phyloP scores from a whole-genome alignment of 2,888 invertebrate genomes.

The Carpatolechia fugitivella region DNA sequence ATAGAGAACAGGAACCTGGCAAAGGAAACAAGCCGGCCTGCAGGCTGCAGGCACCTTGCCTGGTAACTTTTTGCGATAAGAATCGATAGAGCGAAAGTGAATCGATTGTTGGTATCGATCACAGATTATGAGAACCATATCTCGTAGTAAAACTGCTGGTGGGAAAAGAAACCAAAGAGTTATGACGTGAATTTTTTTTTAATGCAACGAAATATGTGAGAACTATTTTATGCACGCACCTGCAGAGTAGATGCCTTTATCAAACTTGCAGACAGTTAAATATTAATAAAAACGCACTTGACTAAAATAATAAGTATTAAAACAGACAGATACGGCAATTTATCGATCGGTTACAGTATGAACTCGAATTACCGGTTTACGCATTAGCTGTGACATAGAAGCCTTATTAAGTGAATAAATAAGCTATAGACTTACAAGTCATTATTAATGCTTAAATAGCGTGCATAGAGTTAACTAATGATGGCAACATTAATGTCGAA shows the following conservation, averaged over 20 bases:
- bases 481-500: slow-evolving; percentile 12
- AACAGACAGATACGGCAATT: slow-evolving; percentile 27
- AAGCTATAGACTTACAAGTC: slow-evolving; percentile 30
- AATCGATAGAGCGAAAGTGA: slow-evolving; percentile 64
- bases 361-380: slow-evolving; percentile 43
- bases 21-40: slow-evolving; percentile 36
- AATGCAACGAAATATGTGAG: too few relatives aligned
- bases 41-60: slow-evolving; percentile 30
- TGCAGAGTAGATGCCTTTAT: too few relatives aligned
- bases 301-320: slow-evolving; percentile 53
- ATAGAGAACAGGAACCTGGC: slow-evolving; percentile 39
- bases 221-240: too few relatives aligned
- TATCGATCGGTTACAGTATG: slow-evolving; percentile 35
- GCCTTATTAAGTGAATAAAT: slow-evolving; percentile 43
- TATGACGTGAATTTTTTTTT: neutral
- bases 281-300: slow-evolving; percentile 48
- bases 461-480: slow-evolving; percentile 18
- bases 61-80: slow-evolving; percentile 58
- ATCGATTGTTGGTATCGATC: slow-evolving; percentile 53
- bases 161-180: neutral
- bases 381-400: slow-evolving; percentile 51
- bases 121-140: slow-evolving; percentile 39
- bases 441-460: slow-evolving; percentile 23
- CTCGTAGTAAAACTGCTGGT: slow-evolving; percentile 29
- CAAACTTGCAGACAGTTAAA: slow-evolving; percentile 29